Base-by-base conservation (phyloP, 2,888 invertebrate species). In the Abscondita cerata region DNA sequence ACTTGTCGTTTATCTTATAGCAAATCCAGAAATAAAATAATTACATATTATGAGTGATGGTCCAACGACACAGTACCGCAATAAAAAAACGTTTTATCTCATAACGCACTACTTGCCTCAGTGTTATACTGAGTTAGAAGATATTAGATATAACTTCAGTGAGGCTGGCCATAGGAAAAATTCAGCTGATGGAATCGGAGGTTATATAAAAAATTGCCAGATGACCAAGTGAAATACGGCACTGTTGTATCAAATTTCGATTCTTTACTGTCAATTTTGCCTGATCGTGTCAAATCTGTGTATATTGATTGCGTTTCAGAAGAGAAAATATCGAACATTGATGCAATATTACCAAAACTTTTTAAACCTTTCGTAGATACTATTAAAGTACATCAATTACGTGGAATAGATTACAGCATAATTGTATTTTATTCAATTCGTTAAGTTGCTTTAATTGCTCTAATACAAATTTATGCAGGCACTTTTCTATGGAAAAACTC, bases 11-110 rank as follows among this genome's bases (percentile, higher is more conserved):
- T 25, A 25, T 25, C 25, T 25, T 4, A 6, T 6, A 4, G 9
- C n/a, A 2, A 38, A 38, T 38, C 38, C 38, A 2, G 13, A 38
- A 9, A 38, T 13, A 38, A n/a, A 38, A 46, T 19, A 46, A 20
- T 16, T 18, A 18, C 44, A 44, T 13, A 9, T 44, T 4, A 15
- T 44, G 15, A 44, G 44, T 9, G 8, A 44, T 44, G 44, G 44
- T 13, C 44, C 44, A 13, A 44, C 9, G 15, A 44, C 9, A 2
- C 44, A 13, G 44, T 44, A 13, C 16, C 2, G 9, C 12, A 44
- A 44, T 44, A n/a, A 38, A 38, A n/a, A 44, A 44, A 44, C 9
- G 13, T 44, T 44, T 44, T 44, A 38, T 44, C 44, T 44, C 12
- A 2, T 44, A 44, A 44, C 13, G 13, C 44, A 44, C 15, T 44